Evolutionary conservation across 2,797 vertebrate genomes (phyloP).

Genomic region (Sebastes iracundus): DNA sequence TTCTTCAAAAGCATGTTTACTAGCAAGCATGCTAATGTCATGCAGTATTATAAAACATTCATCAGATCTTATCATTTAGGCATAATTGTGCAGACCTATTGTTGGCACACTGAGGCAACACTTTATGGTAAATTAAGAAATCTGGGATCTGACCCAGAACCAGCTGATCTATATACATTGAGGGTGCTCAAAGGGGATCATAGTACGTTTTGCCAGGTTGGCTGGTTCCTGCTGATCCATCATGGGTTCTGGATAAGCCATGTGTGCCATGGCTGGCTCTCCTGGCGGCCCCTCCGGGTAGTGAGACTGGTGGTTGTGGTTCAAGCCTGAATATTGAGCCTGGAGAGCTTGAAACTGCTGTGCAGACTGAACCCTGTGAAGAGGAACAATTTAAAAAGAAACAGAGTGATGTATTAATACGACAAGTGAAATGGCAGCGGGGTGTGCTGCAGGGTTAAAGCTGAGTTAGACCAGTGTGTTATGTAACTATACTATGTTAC

Average conservation of each 20-base stretch:
- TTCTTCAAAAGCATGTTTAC: neutral
- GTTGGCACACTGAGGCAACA: neutral
- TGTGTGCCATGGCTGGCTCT: slow-evolving; percentile 63
- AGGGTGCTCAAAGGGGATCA: neutral
- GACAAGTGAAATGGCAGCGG: neutral
- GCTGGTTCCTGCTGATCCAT: slow-evolving; percentile 67
- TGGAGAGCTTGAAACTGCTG: slow-evolving; percentile 84
- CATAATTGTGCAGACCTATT: neutral
- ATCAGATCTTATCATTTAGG: neutral
- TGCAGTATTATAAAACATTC: neutral
- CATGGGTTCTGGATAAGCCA: slow-evolving; percentile 62
- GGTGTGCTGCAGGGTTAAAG: neutral
- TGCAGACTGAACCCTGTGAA: slow-evolving; percentile 81
- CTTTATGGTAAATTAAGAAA: neutral
- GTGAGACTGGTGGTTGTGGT: slow-evolving; percentile 57
- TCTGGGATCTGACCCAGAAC: neutral
- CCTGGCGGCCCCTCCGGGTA: slow-evolving; percentile 54
- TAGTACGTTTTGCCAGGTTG: slow-evolving; percentile 71
- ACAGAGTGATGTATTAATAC: neutral
- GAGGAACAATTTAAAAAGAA: slow-evolving; percentile 61
- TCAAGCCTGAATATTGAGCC: slow-evolving; percentile 71
- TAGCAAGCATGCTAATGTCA: neutral
- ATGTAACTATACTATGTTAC: neutral
- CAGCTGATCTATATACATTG: neutral
- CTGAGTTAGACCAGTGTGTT: neutral